These are phyloP conservation scores for Cheilinus undulatus DNA, from an alignment of 2,113 vertebrate species.

Conservation along the genomic window DNA sequence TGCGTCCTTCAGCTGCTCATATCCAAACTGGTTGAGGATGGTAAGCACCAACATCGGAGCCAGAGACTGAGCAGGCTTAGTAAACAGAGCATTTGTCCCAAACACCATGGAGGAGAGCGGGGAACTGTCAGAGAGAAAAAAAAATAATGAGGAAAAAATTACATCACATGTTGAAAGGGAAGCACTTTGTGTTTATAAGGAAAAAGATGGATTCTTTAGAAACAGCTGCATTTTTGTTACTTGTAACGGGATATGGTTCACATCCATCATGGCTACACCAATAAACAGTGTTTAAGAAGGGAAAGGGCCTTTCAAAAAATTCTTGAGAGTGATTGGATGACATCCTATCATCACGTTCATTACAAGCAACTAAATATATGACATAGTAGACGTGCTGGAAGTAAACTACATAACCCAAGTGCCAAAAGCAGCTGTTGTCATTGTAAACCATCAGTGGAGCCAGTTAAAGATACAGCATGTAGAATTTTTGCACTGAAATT, in stretches of 20 bases:
- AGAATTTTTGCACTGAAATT: too few relatives aligned
- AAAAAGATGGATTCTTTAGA: background rate
- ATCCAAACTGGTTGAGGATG: constrained; percentile 89
- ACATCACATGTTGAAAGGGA: background rate
- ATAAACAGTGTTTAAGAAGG: too few relatives aligned
- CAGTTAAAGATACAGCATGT: too few relatives aligned
- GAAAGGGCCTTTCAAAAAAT: too few relatives aligned
- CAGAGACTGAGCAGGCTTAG: constrained; percentile 91
- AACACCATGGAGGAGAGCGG: constrained; percentile 93
- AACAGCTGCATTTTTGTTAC: background rate
- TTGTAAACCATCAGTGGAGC: too few relatives aligned
- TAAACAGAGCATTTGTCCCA: constrained; percentile 93
- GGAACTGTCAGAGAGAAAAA: constrained; percentile 73
- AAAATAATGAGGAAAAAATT: background rate
- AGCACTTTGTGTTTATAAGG: background rate
- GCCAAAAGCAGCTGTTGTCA: too few relatives aligned
- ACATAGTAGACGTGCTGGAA: too few relatives aligned
- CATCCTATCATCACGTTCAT: too few relatives aligned
- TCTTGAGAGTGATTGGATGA: too few relatives aligned
- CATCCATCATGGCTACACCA: too few relatives aligned
- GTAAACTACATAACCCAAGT: too few relatives aligned
- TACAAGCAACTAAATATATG: too few relatives aligned
- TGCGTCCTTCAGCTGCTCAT: constrained; percentile 82
- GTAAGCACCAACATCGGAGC: constrained; percentile 89
- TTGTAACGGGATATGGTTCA: background rate